These are phyloP conservation scores for Acanthurus leucopareius DNA, from an alignment of 2,797 vertebrate genomes.

Conservation along the genomic window DNA sequence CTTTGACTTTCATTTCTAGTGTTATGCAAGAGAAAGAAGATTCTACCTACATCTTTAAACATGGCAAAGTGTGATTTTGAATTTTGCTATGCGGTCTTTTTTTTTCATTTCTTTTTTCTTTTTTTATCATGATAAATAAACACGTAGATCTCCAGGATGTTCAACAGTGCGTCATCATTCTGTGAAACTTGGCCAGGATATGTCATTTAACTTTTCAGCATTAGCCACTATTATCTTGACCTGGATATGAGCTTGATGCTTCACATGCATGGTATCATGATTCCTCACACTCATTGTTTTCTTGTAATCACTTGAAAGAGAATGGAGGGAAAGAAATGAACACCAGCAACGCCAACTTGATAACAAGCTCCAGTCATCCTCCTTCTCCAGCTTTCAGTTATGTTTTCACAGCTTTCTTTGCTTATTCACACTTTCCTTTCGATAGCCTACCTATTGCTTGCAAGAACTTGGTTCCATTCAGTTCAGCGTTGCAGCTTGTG, in stretches of 20 bases:
- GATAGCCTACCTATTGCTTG: not conserved
- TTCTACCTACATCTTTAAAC: not conserved
- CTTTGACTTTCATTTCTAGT: not conserved
- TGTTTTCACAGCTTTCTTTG: slow-evolving; percentile 4
- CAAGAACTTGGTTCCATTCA: not conserved
- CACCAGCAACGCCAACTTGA: not conserved
- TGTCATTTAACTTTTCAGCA: not conserved
- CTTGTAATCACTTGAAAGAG: not conserved
- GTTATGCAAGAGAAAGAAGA: not conserved
- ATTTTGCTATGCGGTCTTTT: too few species aligned
- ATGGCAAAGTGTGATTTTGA: not conserved
- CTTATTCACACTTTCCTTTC: not conserved
- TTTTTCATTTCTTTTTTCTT: not conserved
- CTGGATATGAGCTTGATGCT: not conserved
- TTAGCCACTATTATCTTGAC: not conserved
- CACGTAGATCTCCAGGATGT: not conserved
- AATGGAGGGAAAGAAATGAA: not conserved
- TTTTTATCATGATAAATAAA: not conserved
- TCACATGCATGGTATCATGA: not conserved
- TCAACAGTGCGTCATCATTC: not conserved
- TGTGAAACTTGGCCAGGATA: not conserved
- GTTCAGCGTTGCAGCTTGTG: not conserved
- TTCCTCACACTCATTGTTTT: not conserved
- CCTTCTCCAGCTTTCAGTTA: not conserved
- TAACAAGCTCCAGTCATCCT: too few species aligned